A percentile compares a stretch with the other conserved stretches of the same genome.
These are phyloP conservation scores for Axea sp. DNA, from an alignment of 2,888 invertebrate species.

Conservation along the genomic window DNA sequence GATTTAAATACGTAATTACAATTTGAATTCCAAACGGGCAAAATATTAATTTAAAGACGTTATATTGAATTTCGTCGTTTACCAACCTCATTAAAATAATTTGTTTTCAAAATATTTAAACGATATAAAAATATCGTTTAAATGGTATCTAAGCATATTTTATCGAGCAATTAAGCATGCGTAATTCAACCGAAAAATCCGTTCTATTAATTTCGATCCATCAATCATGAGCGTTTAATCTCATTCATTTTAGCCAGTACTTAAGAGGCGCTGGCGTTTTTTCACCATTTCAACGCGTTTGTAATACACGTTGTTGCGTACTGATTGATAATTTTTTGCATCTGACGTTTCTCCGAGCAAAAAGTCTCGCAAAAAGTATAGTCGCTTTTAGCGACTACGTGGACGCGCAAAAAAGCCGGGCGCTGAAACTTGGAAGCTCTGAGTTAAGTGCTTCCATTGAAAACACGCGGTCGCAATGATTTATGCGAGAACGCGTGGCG, in stretches of 20 bases:
- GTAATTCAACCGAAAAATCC: too few species aligned
- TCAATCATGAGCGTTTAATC: constrained; percentile 15
- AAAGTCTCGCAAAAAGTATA: constrained; percentile 58
- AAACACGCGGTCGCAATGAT: constrained; percentile 63
- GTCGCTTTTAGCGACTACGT: constrained; percentile 64
- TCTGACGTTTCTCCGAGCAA: constrained; percentile 37
- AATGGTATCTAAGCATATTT: too few species aligned
- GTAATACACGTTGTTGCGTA: constrained; percentile 39
- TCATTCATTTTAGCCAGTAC: constrained; percentile 1
- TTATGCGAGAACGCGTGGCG: constrained; percentile 56
- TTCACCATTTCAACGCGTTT: constrained; percentile 10
- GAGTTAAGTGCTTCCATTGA: constrained; percentile 67
- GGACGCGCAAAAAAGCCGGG: constrained; percentile 56
- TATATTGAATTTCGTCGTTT: too few species aligned
- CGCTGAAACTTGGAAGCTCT: constrained; percentile 60
- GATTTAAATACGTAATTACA: too few species aligned
- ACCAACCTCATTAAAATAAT: too few species aligned
- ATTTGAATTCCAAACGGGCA: too few species aligned
- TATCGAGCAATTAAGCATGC: too few species aligned
- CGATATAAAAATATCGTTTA: too few species aligned
- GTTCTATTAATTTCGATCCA: constrained; percentile 12
- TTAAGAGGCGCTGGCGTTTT: constrained; percentile 5
- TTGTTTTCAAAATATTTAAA: too few species aligned
- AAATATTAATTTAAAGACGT: too few species aligned
- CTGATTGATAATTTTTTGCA: constrained; percentile 58